Percentiles rank a stretch among this genome's conserved stretches.
Conservation (phyloP, 2,113 vertebrate genomes). For the Saimiri boliviensis region DNA sequence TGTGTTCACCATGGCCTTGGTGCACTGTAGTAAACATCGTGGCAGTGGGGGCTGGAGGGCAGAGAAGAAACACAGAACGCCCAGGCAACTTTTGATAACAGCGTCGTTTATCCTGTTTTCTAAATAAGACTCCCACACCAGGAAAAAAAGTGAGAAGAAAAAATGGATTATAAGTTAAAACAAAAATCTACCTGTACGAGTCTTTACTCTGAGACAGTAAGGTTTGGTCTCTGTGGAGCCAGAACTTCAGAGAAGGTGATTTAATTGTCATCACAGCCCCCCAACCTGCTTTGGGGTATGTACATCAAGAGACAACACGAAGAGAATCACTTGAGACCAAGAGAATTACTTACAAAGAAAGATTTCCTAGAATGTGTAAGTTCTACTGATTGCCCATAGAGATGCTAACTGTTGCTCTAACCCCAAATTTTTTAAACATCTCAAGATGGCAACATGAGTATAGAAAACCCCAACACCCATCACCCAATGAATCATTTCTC, state of each 20-base stretch:
- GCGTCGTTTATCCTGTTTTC: slow-evolving; percentile 40
- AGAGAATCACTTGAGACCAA: not conserved
- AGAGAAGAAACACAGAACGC: not conserved
- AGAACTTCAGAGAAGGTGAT: not conserved
- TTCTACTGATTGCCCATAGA: not conserved
- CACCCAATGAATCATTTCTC: not conserved
- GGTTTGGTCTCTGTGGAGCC: slow-evolving; percentile 15
- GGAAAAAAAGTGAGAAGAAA: not conserved
- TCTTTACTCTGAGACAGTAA: not conserved
- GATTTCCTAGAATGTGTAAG: not conserved
- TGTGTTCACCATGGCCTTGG: not conserved
- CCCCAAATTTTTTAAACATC: not conserved
- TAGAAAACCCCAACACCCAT: not conserved
- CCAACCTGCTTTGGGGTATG: not conserved
- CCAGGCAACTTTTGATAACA: not conserved
- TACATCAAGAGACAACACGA: not conserved
- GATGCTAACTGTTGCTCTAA: not conserved
- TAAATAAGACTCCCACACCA: not conserved
- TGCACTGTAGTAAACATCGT: not conserved
- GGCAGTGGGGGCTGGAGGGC: fast-evolving
- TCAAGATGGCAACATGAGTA: not conserved
- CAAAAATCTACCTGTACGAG: slow-evolving; percentile 11
- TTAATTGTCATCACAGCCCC: not conserved
- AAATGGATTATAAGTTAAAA: slow-evolving; percentile 32
- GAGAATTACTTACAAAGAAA: not conserved